Percentiles rank a stretch among this genome's conserved stretches.
Conservation (phyloP, 2,113 vertebrate species). For the Ciconia maguari region DNA sequence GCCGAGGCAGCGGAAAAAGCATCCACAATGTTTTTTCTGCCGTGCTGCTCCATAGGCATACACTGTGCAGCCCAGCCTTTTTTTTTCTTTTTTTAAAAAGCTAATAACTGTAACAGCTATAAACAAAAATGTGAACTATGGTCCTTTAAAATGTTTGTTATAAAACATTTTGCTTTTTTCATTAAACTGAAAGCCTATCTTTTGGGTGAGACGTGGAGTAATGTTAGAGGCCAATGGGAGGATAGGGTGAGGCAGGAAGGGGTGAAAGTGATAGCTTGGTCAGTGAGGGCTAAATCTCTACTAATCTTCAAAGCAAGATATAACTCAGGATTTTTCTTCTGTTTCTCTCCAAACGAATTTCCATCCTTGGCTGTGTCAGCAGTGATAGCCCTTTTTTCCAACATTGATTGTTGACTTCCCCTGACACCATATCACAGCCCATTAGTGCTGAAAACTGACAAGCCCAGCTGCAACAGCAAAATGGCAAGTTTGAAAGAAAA, state of each 20-base stretch:
- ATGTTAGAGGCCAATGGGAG: background rate
- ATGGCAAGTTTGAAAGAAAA: conserved; percentile 76
- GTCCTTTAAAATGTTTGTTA: background rate
- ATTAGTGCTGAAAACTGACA: conserved; percentile 82
- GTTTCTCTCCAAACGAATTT: conserved; percentile 68
- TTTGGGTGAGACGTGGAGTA: background rate
- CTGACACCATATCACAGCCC: conserved; percentile 80
- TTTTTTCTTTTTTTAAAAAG: background rate
- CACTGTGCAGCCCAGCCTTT: background rate
- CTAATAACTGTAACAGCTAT: background rate
- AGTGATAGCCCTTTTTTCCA: conserved; percentile 59
- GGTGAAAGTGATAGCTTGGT: conserved; percentile 33
- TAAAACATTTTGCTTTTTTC: background rate
- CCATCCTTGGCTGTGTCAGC: conserved; percentile 70
- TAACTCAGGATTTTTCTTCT: conserved; percentile 63
- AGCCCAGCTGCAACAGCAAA: conserved; percentile 74
- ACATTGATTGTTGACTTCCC: conserved; percentile 81
- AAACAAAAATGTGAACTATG: background rate
- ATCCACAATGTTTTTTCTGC: background rate
- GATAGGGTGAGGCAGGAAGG: conserved; percentile 20
- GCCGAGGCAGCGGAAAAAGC: background rate
- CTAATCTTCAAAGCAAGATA: conserved; percentile 72
- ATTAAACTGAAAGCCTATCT: background rate
- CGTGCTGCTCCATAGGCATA: background rate
- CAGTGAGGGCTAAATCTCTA: conserved; percentile 58